Conservation (phyloP, 2,888 invertebrate genomes). For the Nineta flava region DNA sequence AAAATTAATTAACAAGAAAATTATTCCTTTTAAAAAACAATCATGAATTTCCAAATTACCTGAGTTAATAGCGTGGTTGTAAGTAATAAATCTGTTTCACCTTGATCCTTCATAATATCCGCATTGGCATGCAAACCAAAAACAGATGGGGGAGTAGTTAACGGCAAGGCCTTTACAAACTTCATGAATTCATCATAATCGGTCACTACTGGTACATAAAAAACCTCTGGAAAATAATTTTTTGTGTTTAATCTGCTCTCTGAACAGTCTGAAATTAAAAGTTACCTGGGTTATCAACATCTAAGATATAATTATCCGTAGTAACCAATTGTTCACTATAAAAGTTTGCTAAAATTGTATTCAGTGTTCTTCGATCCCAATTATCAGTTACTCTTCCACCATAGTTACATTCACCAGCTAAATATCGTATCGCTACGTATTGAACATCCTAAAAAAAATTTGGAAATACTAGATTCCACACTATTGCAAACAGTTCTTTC, state of each 20-base stretch:
- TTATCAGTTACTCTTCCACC: slow-evolving; percentile 92
- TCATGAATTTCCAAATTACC: slow-evolving; percentile 29
- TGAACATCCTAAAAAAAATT: slow-evolving; percentile 43
- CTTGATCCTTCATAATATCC: slow-evolving; percentile 81
- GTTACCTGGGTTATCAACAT: slow-evolving; percentile 28
- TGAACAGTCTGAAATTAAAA: no score
- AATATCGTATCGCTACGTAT: slow-evolving; percentile 73
- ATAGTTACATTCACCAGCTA: slow-evolving; percentile 93
- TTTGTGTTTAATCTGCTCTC: no score
- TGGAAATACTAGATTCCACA: not conserved
- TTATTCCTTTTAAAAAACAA: not conserved
- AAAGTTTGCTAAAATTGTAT: slow-evolving; percentile 65
- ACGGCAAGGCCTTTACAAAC: slow-evolving; percentile 54
- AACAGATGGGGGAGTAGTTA: slow-evolving; percentile 64
- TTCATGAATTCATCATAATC: slow-evolving; percentile 55
- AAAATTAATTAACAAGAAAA: not conserved
- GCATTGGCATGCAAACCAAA: slow-evolving; percentile 91
- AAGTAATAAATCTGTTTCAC: slow-evolving; percentile 66
- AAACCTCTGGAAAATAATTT: slow-evolving; percentile 37
- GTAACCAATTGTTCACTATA: slow-evolving; percentile 55
- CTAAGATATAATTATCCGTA: slow-evolving; percentile 46
- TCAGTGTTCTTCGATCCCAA: slow-evolving; percentile 79
- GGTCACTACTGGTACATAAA: slow-evolving; percentile 55
- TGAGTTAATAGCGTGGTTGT: slow-evolving; percentile 60
- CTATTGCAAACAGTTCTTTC: slow-evolving; percentile 1